Conservation (phyloP, 2,797 vertebrate genomes). For the Dicrostonyx torquatus region DNA sequence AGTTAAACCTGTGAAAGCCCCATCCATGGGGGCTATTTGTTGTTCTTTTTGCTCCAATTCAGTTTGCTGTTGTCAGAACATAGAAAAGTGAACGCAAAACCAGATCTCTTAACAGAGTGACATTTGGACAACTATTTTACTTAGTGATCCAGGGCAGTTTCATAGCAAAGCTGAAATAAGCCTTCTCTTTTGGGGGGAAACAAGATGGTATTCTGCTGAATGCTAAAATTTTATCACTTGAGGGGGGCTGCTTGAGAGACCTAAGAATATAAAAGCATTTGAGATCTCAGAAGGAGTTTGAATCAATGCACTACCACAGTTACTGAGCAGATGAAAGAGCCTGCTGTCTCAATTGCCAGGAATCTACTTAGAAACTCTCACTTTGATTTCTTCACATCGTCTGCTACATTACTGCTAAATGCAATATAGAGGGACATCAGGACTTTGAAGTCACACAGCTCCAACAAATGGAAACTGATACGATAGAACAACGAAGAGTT, state of each 20-base stretch:
- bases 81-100: slow-evolving; percentile 80
- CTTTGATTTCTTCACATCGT: slow-evolving; percentile 90
- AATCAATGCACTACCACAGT: slow-evolving; percentile 92
- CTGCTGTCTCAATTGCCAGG: slow-evolving; percentile 91
- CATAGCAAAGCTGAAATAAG: slow-evolving; percentile 85
- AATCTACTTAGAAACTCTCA: slow-evolving; percentile 92
- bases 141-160: slow-evolving; percentile 83
- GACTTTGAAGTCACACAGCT: slow-evolving; percentile 89
- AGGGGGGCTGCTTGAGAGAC: slow-evolving; percentile 82
- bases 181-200: slow-evolving; percentile 80
- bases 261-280: slow-evolving; percentile 90
- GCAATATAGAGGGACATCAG: slow-evolving; percentile 85
- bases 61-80: slow-evolving; percentile 70
- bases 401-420: slow-evolving; percentile 90
- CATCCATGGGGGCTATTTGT: slow-evolving; percentile 50
- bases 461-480: slow-evolving; percentile 88
- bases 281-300: slow-evolving; percentile 91
- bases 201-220: slow-evolving; percentile 87
- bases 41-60: not conserved
- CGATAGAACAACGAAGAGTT: slow-evolving; percentile 83
- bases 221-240: slow-evolving; percentile 89
- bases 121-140: slow-evolving; percentile 81
- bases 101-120: slow-evolving; percentile 76
- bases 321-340: slow-evolving; percentile 91
- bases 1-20: slow-evolving; percentile 56